These are phyloP conservation scores for Agrotis clavis DNA, from an alignment of 2,888 invertebrate species.

Conservation along the genomic window DNA sequence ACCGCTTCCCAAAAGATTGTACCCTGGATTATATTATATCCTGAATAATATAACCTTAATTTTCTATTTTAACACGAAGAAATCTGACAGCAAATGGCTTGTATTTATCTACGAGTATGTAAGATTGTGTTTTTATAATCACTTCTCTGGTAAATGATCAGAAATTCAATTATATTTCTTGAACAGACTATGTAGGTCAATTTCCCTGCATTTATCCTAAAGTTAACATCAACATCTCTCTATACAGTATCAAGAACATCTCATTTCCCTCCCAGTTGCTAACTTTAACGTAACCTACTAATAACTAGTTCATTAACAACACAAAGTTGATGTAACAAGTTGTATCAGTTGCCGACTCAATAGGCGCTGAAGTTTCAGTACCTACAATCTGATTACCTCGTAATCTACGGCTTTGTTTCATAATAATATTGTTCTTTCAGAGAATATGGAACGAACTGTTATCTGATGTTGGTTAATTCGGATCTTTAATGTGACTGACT, in stretches of 20 bases:
- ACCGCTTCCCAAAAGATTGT: no score
- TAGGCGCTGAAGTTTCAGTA: constrained; percentile 12
- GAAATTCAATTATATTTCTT: no score
- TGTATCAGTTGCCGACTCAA: constrained; percentile 23
- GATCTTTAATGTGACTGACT: no score
- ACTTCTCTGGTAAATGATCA: no score
- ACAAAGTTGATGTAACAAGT: constrained; percentile 17
- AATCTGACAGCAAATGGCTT: no score
- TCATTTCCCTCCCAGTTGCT: not conserved
- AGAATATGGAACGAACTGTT: not conserved
- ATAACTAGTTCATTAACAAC: constrained; percentile 28
- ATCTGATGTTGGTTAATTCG: no score
- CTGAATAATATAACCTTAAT: no score
- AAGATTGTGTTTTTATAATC: no score
- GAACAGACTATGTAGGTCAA: no score
- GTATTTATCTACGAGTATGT: no score
- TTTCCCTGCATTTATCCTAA: not conserved
- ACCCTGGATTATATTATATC: no score
- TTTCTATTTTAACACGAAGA: no score
- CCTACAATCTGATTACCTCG: constrained; percentile 16
- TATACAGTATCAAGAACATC: not conserved
- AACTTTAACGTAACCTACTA: constrained; percentile 2
- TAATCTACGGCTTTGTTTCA: constrained; percentile 10
- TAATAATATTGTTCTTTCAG: constrained; percentile 1
- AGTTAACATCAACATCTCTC: not conserved